phyloP scores from a whole-genome alignment of 2,888 invertebrate genomes.

The Eustalomyia histrio region DNA sequence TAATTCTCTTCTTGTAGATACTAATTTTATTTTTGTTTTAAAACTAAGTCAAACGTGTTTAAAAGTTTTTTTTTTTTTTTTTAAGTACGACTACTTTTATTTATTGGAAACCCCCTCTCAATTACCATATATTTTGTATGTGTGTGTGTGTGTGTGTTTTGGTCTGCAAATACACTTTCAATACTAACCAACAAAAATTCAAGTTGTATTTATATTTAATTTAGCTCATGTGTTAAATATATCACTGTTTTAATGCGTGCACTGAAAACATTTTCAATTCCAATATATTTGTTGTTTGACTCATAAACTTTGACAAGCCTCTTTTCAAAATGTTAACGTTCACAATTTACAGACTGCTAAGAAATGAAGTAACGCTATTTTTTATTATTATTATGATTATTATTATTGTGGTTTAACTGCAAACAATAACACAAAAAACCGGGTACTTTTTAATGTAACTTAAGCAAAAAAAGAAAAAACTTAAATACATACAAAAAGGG shows the following conservation, averaged over 20 bases:
- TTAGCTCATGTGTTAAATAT: neutral
- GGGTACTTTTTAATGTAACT: conserved; percentile 18
- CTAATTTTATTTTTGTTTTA: neutral
- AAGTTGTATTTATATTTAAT: neutral
- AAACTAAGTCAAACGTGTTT: neutral
- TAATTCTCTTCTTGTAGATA: neutral
- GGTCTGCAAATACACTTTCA: too few species aligned
- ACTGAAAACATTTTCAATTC: neutral
- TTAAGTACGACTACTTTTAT: neutral
- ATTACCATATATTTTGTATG: neutral
- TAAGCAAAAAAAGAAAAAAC: conserved; percentile 15
- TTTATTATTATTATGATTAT: neutral
- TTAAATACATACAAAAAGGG: neutral
- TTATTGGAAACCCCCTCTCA: neutral
- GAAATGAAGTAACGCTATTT: conserved; percentile 38
- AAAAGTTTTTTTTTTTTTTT: neutral
- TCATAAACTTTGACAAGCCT: conserved; percentile 65
- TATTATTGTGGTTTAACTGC: neutral
- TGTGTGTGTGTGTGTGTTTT: neutral
- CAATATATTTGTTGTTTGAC: conserved; percentile 38
- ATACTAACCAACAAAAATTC: too few species aligned
- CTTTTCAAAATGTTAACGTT: conserved; percentile 54
- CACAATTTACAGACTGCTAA: conserved; percentile 16
- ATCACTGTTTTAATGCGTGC: neutral
- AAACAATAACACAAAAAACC: neutral